Evolutionary conservation across 2,797 vertebrate genomes (phyloP).

Genomic region (Poecilia gillii): DNA sequence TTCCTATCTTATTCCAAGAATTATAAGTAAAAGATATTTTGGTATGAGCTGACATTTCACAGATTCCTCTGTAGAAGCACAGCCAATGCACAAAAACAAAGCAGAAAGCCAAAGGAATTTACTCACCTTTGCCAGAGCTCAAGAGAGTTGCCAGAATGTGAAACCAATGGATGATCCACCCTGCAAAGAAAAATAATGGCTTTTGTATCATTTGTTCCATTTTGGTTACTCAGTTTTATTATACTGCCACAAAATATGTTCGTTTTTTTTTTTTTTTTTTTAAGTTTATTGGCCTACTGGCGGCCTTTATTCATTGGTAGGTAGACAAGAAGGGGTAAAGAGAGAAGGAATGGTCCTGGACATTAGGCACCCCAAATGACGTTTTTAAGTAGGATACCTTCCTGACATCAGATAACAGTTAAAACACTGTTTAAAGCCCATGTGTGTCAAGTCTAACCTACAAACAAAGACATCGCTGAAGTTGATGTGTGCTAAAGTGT

Average conservation of each 20-base stretch:
- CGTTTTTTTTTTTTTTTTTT: not conserved
- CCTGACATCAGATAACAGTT: not conserved
- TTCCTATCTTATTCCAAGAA: not conserved
- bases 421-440: conserved; percentile 1
- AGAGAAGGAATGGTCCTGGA: not conserved
- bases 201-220: not conserved
- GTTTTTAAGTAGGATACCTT: not conserved
- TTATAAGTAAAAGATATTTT: not conserved
- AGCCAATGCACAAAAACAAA: not conserved
- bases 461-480: conserved; percentile 43
- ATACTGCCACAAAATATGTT: not conserved
- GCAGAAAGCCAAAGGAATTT: not conserved
- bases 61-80: not conserved
- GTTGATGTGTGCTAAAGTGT: conserved; percentile 32
- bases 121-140: not conserved
- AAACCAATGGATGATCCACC: not conserved
- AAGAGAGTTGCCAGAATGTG: not conserved
- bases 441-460: conserved; percentile 17
- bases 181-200: not conserved
- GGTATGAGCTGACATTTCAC: not conserved
- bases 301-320: not conserved
- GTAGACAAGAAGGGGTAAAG: not conserved
- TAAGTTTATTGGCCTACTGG: not conserved
- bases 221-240: not conserved
- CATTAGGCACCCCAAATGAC: not conserved